phyloP scores from a whole-genome alignment of 2,113 vertebrate species.

The Erythrocercus mccallii region DNA sequence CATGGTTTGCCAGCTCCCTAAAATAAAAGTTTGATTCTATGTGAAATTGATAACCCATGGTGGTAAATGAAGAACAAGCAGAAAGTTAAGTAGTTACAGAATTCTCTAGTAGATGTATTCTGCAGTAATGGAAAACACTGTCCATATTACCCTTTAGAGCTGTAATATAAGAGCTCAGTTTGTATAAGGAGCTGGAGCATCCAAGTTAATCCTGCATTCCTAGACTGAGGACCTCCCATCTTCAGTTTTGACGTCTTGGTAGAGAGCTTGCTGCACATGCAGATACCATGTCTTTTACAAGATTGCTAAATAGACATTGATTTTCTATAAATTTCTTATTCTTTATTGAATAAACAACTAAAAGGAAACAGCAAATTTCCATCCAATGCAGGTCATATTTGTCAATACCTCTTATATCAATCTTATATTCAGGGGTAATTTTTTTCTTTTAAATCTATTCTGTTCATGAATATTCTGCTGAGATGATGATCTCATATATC shows the following conservation, averaged over 20 bases:
- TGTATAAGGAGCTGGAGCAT: background rate
- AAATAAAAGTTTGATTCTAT: background rate
- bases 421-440: background rate
- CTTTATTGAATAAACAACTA: background rate
- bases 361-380: background rate
- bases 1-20: background rate
- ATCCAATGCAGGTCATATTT: background rate
- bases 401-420: background rate
- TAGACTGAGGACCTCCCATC: background rate
- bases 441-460: background rate
- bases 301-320: background rate
- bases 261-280: background rate
- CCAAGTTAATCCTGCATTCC: background rate
- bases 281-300: background rate
- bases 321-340: background rate
- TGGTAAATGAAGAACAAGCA: background rate
- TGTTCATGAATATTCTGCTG: background rate
- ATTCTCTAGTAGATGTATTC: background rate
- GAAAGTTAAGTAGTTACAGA: background rate
- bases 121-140: background rate
- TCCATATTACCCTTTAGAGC: fast-evolving
- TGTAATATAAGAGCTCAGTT: background rate
- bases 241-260: background rate
- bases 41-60: background rate
- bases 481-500: background rate